These are phyloP conservation scores for Charanyca ferruginea DNA, from an alignment of 2,888 invertebrate species.

Conservation along the genomic window DNA sequence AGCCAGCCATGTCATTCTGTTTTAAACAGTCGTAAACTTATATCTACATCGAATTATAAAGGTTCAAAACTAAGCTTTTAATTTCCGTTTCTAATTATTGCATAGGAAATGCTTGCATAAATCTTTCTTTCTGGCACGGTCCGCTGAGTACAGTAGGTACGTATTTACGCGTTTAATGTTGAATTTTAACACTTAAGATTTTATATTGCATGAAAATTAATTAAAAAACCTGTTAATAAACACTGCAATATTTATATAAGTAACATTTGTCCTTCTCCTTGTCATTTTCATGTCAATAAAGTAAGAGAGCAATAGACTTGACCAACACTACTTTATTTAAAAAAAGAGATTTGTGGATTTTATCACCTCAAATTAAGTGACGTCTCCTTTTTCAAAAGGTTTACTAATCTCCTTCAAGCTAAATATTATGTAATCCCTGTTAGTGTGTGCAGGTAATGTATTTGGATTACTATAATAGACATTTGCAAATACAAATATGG, in stretches of 20 bases:
- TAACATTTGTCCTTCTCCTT: not conserved
- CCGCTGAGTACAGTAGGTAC: not conserved
- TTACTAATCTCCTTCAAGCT: not conserved
- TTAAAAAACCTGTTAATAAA: too few relatives aligned
- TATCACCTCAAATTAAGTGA: too few relatives aligned
- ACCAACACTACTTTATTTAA: too few relatives aligned
- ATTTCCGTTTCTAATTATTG: conserved; percentile 5
- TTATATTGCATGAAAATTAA: not conserved
- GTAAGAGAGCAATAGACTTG: not conserved
- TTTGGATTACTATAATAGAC: conserved; percentile 2
- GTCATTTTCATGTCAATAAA: not conserved
- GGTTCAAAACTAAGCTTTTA: conserved; percentile 1
- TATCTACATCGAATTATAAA: conserved; percentile 4
- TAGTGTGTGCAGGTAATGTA: not conserved
- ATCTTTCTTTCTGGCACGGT: not conserved
- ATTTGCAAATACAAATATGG: not conserved
- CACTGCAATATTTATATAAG: too few relatives aligned
- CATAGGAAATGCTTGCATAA: conserved; percentile 8
- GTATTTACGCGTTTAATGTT: not conserved
- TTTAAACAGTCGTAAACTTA: conserved; percentile 1
- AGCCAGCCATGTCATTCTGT: not conserved
- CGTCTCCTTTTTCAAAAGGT: not conserved
- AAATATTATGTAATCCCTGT: too few relatives aligned
- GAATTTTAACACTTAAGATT: not conserved
- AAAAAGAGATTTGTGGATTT: not conserved